Evolutionary conservation across 1,140 invertebrate genomes (phyloP), one percentile per base, ranked within the genome.

Genomic region (Bombus confusus): DNA sequence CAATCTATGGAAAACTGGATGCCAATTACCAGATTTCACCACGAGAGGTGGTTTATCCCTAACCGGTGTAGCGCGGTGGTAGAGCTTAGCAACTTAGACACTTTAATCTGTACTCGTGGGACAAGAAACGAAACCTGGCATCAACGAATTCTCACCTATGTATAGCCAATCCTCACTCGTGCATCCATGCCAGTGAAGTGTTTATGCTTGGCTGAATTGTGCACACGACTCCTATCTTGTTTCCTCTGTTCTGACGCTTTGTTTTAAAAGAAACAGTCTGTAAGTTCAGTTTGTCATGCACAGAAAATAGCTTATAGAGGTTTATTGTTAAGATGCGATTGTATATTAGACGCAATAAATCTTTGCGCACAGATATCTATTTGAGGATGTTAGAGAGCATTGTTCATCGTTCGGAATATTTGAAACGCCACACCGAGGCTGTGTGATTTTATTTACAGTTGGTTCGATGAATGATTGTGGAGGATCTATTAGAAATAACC

Each of bases 81-180:
- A 25, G 25, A 79, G n/a, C 62, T 79, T 25, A 43, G n/a, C 22
- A 66, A 47, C 41, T 47, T 47, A 47, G 2, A 79, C 25, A 47
- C 41, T 79, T 37, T 68, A 68, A 79, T 79, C 62, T 43, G 10
- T 34, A n/a, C 31, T 66, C 39, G 62, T 31, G 57, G 12, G 37
- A 62, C 52, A 39, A 76, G 75, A 77, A 77, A 77, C 34, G 75
- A 37, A 28, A 79, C 31, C 59, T 64, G n/a, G 52, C 59, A 78
- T 66, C 31, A 15, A 12, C 47, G n/a, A 64, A 25, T 79, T 68
- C 25, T 47, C 62, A 43, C 25, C 34, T 59, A 66, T 66, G 34
- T 68, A 79, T 68, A 68, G n/a, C 15, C 31, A 41, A 68, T 68
- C 4, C 37, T 47, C 39, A 15, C 41, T 68, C 8, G 22, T 6